Evolutionary conservation across 2,113 vertebrate genomes (phyloP).

Genomic region (Addax nasomaculatus): DNA sequence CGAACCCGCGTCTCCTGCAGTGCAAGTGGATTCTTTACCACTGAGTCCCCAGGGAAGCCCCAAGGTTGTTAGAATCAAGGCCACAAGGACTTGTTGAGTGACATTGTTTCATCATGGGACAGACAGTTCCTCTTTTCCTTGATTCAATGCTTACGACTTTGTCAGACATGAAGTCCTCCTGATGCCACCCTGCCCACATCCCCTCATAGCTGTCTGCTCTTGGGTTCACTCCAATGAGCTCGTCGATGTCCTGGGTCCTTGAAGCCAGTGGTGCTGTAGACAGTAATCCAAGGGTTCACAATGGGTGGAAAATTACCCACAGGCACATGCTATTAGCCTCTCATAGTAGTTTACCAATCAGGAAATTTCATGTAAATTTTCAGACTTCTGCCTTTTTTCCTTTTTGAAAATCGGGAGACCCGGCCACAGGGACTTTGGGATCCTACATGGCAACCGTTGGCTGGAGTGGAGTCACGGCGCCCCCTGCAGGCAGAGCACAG

Average conservation of each 20-base stretch:
- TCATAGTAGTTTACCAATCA: background rate
- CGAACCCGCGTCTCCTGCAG: fast-evolving
- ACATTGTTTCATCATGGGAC: background rate
- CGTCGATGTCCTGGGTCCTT: background rate
- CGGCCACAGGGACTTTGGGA: background rate
- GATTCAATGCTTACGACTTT: background rate
- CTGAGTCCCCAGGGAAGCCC: background rate
- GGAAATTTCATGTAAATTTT: background rate
- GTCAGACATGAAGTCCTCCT: background rate
- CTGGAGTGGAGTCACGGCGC: background rate
- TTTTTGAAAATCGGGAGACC: background rate
- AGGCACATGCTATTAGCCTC: background rate
- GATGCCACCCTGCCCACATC: background rate
- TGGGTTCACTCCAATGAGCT: background rate
- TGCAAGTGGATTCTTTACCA: background rate
- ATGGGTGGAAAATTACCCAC: background rate
- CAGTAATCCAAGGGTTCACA: background rate
- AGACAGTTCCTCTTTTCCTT: background rate
- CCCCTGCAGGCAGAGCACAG: background rate
- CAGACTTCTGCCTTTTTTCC: background rate
- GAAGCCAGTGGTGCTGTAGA: background rate
- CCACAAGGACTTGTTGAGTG: background rate
- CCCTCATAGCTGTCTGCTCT: background rate
- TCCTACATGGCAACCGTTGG: background rate
- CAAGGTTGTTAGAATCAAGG: background rate